Percentiles rank a stretch among this genome's conserved stretches.
Conservation (phyloP, 2,113 vertebrate genomes). For the Neofelis nebulosa region DNA sequence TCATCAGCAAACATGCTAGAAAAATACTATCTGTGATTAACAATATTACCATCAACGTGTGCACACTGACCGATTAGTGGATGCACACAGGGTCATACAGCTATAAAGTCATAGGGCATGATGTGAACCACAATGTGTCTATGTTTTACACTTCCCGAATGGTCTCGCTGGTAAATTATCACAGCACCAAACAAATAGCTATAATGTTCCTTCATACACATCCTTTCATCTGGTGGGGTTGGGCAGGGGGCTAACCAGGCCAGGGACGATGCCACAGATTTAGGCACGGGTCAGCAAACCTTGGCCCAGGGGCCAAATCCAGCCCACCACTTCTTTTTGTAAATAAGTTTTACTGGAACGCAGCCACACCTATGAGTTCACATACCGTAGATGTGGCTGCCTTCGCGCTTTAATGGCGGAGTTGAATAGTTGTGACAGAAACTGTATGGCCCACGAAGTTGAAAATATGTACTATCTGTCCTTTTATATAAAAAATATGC, state of each 20-base stretch:
- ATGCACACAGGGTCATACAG: accelerated
- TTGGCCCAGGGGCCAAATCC: background rate
- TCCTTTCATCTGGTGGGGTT: background rate
- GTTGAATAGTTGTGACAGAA: background rate
- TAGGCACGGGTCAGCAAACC: background rate
- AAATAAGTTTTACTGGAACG: background rate
- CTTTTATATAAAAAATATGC: background rate
- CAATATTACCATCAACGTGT: accelerated
- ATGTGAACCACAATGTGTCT: background rate
- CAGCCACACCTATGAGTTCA: background rate
- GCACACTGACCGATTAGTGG: background rate
- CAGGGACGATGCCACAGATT: background rate
- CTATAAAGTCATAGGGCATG: background rate
- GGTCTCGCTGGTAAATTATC: background rate
- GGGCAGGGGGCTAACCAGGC: background rate
- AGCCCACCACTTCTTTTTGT: background rate
- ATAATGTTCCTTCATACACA: background rate
- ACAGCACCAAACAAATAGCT: background rate
- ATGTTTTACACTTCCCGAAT: background rate
- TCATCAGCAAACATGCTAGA: background rate
- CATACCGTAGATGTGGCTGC: background rate
- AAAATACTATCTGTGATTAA: accelerated
- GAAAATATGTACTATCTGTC: background rate
- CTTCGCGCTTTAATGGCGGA: background rate
- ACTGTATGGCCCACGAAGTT: too few relatives aligned